Evolutionary conservation across 2,113 vertebrate species (phyloP).

Genomic region (Psephotus haematonotus): DNA sequence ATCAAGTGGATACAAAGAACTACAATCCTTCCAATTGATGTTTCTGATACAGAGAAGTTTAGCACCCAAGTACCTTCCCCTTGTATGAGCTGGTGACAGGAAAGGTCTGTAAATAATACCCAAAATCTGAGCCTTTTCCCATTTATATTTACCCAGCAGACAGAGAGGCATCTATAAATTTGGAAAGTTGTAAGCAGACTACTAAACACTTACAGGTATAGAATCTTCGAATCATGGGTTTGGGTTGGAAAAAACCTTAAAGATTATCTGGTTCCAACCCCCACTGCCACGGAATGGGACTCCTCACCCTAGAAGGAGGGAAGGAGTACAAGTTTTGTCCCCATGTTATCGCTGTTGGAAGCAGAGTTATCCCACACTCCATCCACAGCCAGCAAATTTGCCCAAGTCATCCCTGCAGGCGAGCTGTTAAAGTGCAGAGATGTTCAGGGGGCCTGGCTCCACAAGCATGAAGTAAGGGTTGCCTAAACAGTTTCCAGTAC

Average conservation of each 20-base stretch:
- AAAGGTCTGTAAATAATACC: not conserved
- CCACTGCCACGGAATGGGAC: not conserved
- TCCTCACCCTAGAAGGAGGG: not conserved
- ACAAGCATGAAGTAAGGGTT: not conserved
- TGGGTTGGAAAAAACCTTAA: not conserved
- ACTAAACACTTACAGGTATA: not conserved
- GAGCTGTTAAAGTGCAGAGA: not conserved
- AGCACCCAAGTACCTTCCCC: not conserved
- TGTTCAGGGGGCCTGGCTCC: rapidly evolving
- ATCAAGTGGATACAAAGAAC: not conserved
- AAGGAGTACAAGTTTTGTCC: not conserved
- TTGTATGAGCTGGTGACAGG: not conserved
- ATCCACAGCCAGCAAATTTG: too few species aligned
- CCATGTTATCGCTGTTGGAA: not conserved
- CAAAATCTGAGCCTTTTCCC: not conserved
- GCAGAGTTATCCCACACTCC: not conserved
- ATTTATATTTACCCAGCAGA: not conserved
- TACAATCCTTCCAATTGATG: not conserved
- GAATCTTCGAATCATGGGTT: not conserved
- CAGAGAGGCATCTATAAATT: not conserved
- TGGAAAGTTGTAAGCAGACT: not conserved
- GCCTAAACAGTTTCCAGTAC: not conserved
- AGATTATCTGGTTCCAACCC: not conserved
- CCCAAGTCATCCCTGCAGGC: rapidly evolving
- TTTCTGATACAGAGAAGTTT: not conserved